Evolutionary conservation across 2,888 invertebrate species (phyloP).

Genomic region (Philaethria dido): DNA sequence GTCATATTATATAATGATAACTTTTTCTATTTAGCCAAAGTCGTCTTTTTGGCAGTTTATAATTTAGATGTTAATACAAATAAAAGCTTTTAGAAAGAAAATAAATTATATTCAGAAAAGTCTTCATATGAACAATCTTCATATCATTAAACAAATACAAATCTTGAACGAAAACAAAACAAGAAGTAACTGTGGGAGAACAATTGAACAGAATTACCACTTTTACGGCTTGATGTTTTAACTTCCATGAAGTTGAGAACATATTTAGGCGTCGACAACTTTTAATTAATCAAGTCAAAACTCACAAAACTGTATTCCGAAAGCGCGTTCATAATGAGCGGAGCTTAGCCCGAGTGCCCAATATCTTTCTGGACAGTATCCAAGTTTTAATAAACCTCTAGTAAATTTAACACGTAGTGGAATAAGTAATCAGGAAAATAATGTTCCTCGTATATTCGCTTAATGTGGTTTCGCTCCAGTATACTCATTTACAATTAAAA

Average conservation of each 20-base stretch:
- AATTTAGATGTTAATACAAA: too few species aligned
- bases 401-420: conserved; percentile 51
- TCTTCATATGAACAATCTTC: neutral
- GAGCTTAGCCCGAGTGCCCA: conserved; percentile 46
- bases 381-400: conserved; percentile 51
- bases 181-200: conserved; percentile 8
- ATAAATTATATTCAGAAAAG: neutral
- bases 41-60: too few species aligned
- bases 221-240: conserved; percentile 22
- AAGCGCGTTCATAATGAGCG: conserved; percentile 44
- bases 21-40: too few species aligned
- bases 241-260: conserved; percentile 32
- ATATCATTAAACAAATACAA: neutral
- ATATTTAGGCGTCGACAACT: conserved; percentile 48
- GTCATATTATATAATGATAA: too few species aligned
- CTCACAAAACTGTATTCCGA: conserved; percentile 46
- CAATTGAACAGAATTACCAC: conserved; percentile 29
- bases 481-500: conserved; percentile 15
- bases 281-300: conserved; percentile 53
- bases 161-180: conserved; percentile 23
- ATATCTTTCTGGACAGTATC: conserved; percentile 48
- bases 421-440: conserved; percentile 65
- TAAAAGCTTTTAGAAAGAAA: neutral
- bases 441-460: conserved; percentile 47
- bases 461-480: conserved; percentile 31